These are phyloP conservation scores for Seira musarum DNA, from an alignment of 2,888 invertebrate genomes.

Conservation along the genomic window DNA sequence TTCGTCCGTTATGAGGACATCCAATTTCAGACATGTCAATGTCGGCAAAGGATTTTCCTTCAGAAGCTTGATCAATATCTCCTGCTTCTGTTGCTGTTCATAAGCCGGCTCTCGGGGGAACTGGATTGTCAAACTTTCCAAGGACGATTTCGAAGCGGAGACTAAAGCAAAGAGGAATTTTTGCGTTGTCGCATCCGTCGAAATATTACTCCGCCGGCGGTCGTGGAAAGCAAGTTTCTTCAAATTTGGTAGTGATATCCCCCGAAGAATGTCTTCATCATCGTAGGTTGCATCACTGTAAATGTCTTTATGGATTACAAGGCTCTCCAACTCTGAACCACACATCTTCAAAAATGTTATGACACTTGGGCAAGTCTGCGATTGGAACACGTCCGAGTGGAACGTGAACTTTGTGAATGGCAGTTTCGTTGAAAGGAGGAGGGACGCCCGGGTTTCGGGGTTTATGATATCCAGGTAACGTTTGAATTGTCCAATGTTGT, in stretches of 20 bases:
- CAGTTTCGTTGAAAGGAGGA: constrained; percentile 33
- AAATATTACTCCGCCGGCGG: constrained; percentile 49
- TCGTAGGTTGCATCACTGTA: constrained; percentile 53
- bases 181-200: constrained; percentile 41
- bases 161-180: constrained; percentile 46
- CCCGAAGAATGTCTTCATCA: constrained; percentile 21
- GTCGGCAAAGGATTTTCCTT: constrained; percentile 37
- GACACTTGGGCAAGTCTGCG: constrained; percentile 40
- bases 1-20: constrained; percentile 57
- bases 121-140: constrained; percentile 48
- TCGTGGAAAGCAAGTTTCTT: constrained; percentile 51
- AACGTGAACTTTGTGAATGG: constrained; percentile 57
- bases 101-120: constrained; percentile 57
- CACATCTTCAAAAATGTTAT: constrained; percentile 40
- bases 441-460: not conserved
- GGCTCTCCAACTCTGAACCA: constrained; percentile 46
- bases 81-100: constrained; percentile 54
- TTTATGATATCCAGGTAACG: constrained; percentile 46
- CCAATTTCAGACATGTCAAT: constrained; percentile 53
- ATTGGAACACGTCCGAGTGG: constrained; percentile 56
- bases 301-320: constrained; percentile 58
- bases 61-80: constrained; percentile 48
- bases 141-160: constrained; percentile 29
- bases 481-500: constrained; percentile 58
- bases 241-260: constrained; percentile 31